phyloP scores from a whole-genome alignment of 2,113 vertebrate species.

The Nesogale talazaci region DNA sequence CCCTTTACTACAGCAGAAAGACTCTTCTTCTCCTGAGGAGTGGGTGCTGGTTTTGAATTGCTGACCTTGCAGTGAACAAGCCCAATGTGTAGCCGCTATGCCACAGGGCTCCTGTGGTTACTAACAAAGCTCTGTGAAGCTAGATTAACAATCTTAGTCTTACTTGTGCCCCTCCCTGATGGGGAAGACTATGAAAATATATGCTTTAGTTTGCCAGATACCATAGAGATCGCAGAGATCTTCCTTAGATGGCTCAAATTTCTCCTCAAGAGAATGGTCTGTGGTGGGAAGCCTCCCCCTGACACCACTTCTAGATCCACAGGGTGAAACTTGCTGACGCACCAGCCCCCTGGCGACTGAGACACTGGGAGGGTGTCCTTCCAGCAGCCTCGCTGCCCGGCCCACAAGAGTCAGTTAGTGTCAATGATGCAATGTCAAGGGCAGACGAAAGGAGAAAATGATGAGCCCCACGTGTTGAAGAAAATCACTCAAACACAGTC shows the following conservation, averaged over 20 bases:
- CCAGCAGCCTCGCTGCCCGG: too few relatives aligned
- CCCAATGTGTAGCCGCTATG: too few relatives aligned
- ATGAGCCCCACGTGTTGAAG: not conserved
- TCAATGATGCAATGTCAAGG: not conserved
- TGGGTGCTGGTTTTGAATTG: too few relatives aligned
- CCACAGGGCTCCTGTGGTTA: not conserved
- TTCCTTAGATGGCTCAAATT: not conserved
- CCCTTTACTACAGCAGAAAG: too few relatives aligned
- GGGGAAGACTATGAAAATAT: constrained; percentile 19
- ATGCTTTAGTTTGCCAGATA: not conserved
- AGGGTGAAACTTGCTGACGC: not conserved
- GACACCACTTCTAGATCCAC: not conserved
- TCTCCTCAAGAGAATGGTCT: not conserved
- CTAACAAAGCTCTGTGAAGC: constrained; percentile 17
- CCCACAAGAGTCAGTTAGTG: too few relatives aligned
- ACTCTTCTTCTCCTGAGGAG: too few relatives aligned
- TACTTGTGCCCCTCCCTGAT: constrained; percentile 5
- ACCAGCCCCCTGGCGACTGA: not conserved
- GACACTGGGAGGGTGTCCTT: too few relatives aligned
- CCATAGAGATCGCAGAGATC: not conserved
- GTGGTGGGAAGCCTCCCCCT: not conserved
- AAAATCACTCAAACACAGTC: not conserved
- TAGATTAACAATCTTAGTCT: constrained; percentile 32
- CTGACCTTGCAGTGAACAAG: too few relatives aligned
- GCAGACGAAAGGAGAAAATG: not conserved